Base-by-base conservation (phyloP, 2,888 invertebrate species). In the Poecilobothrus nobilitatus region DNA sequence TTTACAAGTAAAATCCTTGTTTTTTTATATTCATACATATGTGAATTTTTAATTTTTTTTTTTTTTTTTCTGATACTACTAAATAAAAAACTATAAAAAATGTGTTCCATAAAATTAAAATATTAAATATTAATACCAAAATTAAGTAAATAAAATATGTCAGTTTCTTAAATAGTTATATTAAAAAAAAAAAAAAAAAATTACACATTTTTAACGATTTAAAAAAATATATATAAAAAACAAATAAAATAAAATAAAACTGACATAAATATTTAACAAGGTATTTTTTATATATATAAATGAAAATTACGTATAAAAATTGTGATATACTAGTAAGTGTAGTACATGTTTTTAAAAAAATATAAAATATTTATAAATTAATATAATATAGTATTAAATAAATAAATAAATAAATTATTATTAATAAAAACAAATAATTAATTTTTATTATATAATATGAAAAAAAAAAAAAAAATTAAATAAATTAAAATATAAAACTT, bases 241-340 rank as follows among this genome's bases (percentile, higher is more conserved):
- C 6, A 37, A 37, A 8, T 37, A 6, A 37, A 37, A 27, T 27
- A 27, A 27, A 27, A 27, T 27, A 27, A 27, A 27, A 27, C 53
- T 53, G 53, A 53, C 18, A 53, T 10, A 53, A 53, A 53, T 53
- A 53, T 53, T 9, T 18, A 53, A 53, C 53, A 53, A 53, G 53
- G 53, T 53, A 53, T 53, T 53, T 53, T 53, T n/a, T n/a, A n/a
- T 53, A 18, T 53, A 53, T 41, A 6, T 12, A 53, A 53, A 53
- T 53, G 18, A 53, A 15, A 53, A 53, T 53, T 18, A 53, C 53
- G 53, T 53, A 53, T 53, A 53, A 53, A 53, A 53, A 53, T 18
- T 53, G 53, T 53, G 53, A 53, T 53, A 53, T 53, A 53, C 18
- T 18, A 53, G 53, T 53, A 53, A 53, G 53, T 53, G 53, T 53